These are phyloP conservation scores for Leptosomus discolor DNA, from an alignment of 2,113 vertebrate species.

Conservation along the genomic window DNA sequence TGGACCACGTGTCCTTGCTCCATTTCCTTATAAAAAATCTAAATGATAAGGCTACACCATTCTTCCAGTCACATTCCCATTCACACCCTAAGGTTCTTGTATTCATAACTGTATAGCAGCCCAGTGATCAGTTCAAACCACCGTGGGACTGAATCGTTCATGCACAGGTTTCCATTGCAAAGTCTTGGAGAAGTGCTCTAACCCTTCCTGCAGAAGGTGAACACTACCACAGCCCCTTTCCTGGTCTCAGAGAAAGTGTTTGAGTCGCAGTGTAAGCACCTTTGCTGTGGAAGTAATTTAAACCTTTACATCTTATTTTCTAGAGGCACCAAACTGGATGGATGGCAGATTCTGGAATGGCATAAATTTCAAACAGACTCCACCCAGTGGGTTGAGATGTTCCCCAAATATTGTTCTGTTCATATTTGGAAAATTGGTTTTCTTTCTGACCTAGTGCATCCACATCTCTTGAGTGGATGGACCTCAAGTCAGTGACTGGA, in stretches of 20 bases:
- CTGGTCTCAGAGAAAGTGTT: not conserved
- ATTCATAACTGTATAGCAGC: not conserved
- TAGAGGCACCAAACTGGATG: accelerated
- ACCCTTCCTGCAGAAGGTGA: not conserved
- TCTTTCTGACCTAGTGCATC: not conserved
- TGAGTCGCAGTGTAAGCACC: not conserved
- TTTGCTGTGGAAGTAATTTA: not conserved
- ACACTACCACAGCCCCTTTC: not conserved
- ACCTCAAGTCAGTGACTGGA: not conserved
- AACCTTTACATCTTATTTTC: not conserved
- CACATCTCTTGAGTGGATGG: accelerated
- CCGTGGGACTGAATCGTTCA: not conserved
- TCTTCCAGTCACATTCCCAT: not conserved
- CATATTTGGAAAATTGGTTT: not conserved
- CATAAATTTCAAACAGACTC: not conserved
- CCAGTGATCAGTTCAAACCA: not conserved
- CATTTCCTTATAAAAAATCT: not conserved
- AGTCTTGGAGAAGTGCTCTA: not conserved
- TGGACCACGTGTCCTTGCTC: not conserved
- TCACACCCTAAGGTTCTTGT: not conserved
- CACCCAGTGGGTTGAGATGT: accelerated
- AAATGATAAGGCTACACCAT: not conserved
- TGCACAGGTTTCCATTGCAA: not conserved
- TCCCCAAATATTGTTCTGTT: not conserved
- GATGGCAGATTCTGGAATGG: not conserved